These are phyloP conservation scores for Phylloscopus trochiloides DNA, from an alignment of 2,113 vertebrate species.

Conservation along the genomic window DNA sequence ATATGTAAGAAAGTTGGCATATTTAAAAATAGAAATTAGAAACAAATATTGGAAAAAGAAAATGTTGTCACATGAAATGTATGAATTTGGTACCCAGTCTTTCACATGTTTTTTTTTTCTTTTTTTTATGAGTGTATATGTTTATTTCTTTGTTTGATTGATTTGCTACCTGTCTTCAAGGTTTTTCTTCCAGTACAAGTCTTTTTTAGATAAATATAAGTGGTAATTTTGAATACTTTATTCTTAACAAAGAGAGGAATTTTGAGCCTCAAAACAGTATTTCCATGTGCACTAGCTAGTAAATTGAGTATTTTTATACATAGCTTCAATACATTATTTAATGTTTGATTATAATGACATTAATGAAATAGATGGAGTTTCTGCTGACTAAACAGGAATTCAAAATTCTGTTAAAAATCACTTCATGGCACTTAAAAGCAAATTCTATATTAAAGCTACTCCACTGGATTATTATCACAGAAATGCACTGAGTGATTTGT, in stretches of 20 bases:
- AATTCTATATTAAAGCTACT: not conserved
- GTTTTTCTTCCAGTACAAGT: not conserved
- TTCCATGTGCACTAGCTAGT: not conserved
- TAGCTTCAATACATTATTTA: not conserved
- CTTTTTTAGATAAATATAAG: not conserved
- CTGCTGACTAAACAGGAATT: not conserved
- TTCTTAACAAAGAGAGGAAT: not conserved
- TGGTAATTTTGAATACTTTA: not conserved
- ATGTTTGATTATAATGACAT: too few relatives aligned
- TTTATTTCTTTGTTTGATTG: too few relatives aligned
- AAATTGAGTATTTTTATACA: not conserved
- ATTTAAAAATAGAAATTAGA: not conserved
- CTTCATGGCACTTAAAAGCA: not conserved
- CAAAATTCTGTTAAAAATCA: not conserved
- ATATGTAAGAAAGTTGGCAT: not conserved
- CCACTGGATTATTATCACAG: not conserved
- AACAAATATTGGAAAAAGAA: not conserved
- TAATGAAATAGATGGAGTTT: not conserved
- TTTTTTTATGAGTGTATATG: not conserved
- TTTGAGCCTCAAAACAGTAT: not conserved
- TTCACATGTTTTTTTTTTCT: not conserved
- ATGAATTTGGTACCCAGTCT: not conserved
- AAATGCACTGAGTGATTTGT: not conserved
- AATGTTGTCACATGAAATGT: not conserved
- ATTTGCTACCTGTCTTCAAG: not conserved